Base-by-base conservation (phyloP, 2,888 invertebrate genomes). In the Molorchus minor region DNA sequence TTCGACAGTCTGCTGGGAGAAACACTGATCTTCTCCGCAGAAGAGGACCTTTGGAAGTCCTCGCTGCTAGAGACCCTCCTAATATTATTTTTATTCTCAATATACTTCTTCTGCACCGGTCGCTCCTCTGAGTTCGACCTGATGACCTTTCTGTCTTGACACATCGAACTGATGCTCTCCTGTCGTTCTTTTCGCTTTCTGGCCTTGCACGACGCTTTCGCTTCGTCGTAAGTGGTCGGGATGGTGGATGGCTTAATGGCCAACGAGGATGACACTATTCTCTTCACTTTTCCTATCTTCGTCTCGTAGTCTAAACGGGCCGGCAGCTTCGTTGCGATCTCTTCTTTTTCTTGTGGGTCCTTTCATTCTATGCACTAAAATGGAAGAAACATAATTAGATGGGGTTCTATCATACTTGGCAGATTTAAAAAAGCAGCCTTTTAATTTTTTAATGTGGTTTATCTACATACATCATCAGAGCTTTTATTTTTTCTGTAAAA, bases 181-280 rank as follows among this genome's bases (percentile, higher is more conserved):
- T 86, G 84, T 40, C 87, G 82, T 74, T 87, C 87, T 77, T 87
- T 87, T 64, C 87, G 82, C 75, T 87, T 87, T 56, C 87, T 80
- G 33, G 85, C 80, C 61, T 81, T 81, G 58, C 76, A 76, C 3
- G 73, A 70, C 15, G 76, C 74, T 62, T 79, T 79, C 3, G 78
- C 79, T 65, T 80, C 79, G 56, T 80, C 80, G 67, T 73, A 79
- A 5, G 76, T 78, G 5, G 71, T 65, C 52, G 67, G 46, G 41
- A 54, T 47, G 35, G 54, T 63, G 56, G 54, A 52, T n/a, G 41
- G 58, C 61, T 65, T 65, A 20, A 52, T 60, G 53, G 54, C 53
- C 38, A 64, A 40, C 10, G 63, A 54, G 30, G 65, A 44, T 12
- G 59, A 46, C 46, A 67, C 58, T 33, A 68, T 62, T 29, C 65